These are phyloP conservation scores for Callocephalon fimbriatum DNA, from an alignment of 2,113 vertebrate genomes.

Conservation along the genomic window DNA sequence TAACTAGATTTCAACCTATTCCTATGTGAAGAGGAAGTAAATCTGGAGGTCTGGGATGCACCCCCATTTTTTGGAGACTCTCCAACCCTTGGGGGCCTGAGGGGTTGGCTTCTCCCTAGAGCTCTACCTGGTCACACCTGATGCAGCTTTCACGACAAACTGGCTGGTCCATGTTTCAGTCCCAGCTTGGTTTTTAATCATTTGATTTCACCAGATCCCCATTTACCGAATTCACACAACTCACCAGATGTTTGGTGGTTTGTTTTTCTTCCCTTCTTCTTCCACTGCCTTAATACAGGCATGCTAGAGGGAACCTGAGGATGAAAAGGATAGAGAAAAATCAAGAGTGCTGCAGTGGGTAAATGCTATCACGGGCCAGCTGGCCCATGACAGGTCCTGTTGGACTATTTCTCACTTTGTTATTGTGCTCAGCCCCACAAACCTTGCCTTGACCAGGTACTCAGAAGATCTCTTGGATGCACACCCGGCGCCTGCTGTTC, in stretches of 20 bases:
- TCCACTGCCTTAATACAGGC: not conserved
- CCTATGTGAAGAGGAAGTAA: not conserved
- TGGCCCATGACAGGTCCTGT: not conserved
- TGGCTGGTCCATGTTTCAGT: not conserved
- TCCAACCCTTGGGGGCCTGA: accelerated
- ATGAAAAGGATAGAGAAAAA: not conserved
- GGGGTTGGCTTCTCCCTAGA: not conserved
- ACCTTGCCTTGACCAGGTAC: not conserved
- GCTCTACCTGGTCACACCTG: not conserved
- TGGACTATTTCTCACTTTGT: accelerated
- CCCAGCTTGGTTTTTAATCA: not conserved
- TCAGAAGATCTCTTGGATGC: not conserved
- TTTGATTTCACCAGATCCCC: not conserved
- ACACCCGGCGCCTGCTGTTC: not conserved
- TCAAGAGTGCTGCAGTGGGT: not conserved
- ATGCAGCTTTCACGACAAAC: not conserved
- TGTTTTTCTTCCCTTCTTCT: not conserved
- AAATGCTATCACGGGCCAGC: not conserved
- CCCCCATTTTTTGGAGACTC: not conserved
- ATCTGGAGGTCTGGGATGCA: not conserved
- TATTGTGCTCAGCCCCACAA: not conserved
- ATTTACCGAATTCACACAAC: not conserved
- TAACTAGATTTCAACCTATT: not conserved
- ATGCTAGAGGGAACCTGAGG: accelerated
- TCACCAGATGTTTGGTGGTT: not conserved